phyloP scores from a whole-genome alignment of 2,113 vertebrate species.

The Gracilinanus agilis region DNA sequence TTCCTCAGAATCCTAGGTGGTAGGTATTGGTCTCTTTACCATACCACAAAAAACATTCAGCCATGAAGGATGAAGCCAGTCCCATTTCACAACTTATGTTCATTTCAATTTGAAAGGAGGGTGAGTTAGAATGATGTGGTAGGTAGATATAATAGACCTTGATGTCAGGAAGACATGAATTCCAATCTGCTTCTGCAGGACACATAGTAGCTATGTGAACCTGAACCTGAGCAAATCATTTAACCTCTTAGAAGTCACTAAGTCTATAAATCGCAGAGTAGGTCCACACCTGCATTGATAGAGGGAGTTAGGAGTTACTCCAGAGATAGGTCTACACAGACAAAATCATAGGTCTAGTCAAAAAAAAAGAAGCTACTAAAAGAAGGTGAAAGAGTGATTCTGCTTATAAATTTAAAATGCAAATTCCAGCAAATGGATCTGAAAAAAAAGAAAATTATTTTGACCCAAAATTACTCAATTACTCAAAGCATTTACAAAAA shows the following conservation, averaged over 20 bases:
- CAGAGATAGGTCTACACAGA: neutral
- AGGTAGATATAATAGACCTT: neutral
- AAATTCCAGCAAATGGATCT: neutral
- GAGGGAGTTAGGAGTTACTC: neutral
- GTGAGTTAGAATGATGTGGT: neutral
- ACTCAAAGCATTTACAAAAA: neutral
- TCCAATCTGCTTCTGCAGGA: neutral
- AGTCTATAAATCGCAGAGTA: neutral
- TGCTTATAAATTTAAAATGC: conserved; percentile 46
- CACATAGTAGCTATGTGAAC: no score
- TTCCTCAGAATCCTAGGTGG: no score
- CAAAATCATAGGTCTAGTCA: neutral
- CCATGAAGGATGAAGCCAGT: neutral
- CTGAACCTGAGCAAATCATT: neutral
- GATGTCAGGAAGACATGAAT: neutral
- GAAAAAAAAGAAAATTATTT: neutral
- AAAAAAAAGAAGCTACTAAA: neutral
- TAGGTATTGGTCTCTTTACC: neutral
- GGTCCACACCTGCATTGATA: neutral
- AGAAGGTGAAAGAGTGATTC: neutral
- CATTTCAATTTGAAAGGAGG: conserved; percentile 18
- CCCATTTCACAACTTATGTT: neutral
- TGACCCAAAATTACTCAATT: neutral
- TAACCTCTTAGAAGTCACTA: neutral
- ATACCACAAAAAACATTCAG: neutral